phyloP scores from a whole-genome alignment of 2,113 vertebrate species.

The Zosterops japonicus region DNA sequence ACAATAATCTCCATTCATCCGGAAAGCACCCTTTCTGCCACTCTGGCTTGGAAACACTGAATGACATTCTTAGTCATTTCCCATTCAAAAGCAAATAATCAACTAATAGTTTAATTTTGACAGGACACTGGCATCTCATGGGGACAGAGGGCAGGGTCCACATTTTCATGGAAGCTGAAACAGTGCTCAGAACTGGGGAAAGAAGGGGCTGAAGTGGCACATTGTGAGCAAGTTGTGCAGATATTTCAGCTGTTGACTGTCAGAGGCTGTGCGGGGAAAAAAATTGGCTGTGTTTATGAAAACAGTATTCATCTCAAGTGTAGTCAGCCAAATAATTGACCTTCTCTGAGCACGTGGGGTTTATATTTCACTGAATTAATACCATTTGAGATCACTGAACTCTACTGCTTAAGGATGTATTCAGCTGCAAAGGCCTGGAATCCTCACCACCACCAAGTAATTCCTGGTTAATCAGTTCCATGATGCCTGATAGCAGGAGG shows the following conservation, averaged over 20 bases:
- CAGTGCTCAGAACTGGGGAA: not conserved
- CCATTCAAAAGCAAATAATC: conserved; percentile 35
- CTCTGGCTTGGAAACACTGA: not conserved
- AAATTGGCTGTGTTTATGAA: not conserved
- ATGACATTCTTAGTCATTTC: not conserved
- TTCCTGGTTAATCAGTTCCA: not conserved
- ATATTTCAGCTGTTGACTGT: not conserved
- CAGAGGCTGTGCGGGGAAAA: not conserved
- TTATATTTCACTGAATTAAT: not conserved
- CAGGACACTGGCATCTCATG: conserved; percentile 25
- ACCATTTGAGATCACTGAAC: not conserved
- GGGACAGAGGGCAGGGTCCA: not conserved
- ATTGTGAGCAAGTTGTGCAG: not conserved
- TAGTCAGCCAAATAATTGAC: not conserved
- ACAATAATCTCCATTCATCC: not conserved
- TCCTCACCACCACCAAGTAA: not conserved
- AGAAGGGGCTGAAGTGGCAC: not conserved
- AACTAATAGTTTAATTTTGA: conserved; percentile 47
- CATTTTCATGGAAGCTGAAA: not conserved
- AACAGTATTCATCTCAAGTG: not conserved
- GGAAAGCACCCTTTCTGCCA: not conserved
- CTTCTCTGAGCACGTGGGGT: not conserved
- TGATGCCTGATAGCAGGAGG: fast-evolving
- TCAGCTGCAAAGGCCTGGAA: not conserved
- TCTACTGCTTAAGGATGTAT: not conserved